phyloP scores from a whole-genome alignment of 2,888 invertebrate species.

The Alviniconcha strummeri region DNA sequence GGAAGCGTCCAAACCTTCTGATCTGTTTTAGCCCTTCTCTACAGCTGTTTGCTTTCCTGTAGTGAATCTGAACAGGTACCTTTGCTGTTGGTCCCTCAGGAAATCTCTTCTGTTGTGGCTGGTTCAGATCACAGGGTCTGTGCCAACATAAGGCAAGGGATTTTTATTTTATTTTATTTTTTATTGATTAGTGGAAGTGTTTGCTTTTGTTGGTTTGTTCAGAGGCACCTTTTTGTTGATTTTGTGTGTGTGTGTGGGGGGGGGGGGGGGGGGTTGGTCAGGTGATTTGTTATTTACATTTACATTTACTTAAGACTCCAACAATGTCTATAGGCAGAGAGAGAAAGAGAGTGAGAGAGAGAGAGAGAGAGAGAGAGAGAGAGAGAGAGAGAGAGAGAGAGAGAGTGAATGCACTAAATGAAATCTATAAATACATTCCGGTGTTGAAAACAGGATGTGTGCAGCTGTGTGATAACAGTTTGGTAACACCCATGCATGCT shows the following conservation, averaged over 20 bases:
- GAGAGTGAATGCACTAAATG: not conserved
- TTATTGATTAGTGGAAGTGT: not conserved
- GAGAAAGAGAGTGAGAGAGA: not conserved
- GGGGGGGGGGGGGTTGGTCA: not conserved
- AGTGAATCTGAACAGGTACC: too few relatives aligned
- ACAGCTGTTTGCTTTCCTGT: too few relatives aligned
- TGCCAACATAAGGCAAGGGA: too few relatives aligned
- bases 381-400: not conserved
- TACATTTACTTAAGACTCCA: not conserved
- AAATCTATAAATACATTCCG: not conserved
- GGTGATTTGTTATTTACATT: not conserved
- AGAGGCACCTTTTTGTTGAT: not conserved
- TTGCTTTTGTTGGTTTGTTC: not conserved
- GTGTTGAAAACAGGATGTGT: too few relatives aligned
- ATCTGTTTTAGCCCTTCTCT: too few relatives aligned
- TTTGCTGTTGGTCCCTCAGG: too few relatives aligned
- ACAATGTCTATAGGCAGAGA: not conserved
- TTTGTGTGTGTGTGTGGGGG: not conserved
- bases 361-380: not conserved
- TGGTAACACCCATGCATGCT: not conserved
- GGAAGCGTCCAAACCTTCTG: too few relatives aligned
- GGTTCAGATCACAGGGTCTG: too few relatives aligned
- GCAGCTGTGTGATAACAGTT: too few relatives aligned
- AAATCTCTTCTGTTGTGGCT: too few relatives aligned
- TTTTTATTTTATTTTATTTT: too few relatives aligned